phyloP scores from a whole-genome alignment of 2,113 vertebrate genomes.

The Triplophysa rosa region DNA sequence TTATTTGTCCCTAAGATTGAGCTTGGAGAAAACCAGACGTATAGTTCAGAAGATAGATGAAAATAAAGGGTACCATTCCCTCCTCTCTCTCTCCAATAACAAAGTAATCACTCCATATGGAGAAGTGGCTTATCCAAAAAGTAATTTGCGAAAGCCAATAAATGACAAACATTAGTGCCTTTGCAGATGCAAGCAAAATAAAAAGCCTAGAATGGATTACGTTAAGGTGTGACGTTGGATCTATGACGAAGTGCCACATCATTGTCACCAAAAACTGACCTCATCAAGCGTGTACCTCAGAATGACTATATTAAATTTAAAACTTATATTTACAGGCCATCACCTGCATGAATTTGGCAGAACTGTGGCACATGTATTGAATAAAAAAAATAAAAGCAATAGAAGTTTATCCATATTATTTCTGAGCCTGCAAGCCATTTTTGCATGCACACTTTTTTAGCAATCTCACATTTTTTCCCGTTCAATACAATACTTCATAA shows the following conservation, averaged over 20 bases:
- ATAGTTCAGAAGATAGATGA: background rate
- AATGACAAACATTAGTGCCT: background rate
- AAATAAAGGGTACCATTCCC: background rate
- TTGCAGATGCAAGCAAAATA: background rate
- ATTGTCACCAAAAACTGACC: too few relatives aligned
- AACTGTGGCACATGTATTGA: too few relatives aligned
- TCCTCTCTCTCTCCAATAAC: conserved; percentile 1
- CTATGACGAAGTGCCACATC: background rate
- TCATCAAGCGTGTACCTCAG: too few relatives aligned
- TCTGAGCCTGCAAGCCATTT: too few relatives aligned
- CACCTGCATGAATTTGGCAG: too few relatives aligned
- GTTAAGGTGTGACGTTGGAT: background rate
- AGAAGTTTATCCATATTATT: too few relatives aligned
- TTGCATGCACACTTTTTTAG: too few relatives aligned
- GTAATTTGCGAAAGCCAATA: background rate
- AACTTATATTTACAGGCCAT: too few relatives aligned
- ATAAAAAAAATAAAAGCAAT: too few relatives aligned
- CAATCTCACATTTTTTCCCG: too few relatives aligned
- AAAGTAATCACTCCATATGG: background rate
- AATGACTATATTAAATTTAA: too few relatives aligned
- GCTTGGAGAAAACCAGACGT: background rate
- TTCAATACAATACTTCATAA: too few relatives aligned
- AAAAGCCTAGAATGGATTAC: background rate
- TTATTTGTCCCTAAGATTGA: background rate
- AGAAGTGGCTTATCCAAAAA: conserved; percentile 19